Evolutionary conservation across 2,888 invertebrate genomes (phyloP), one percentile per base, ranked within the genome.

Genomic region (Muscina levida): DNA sequence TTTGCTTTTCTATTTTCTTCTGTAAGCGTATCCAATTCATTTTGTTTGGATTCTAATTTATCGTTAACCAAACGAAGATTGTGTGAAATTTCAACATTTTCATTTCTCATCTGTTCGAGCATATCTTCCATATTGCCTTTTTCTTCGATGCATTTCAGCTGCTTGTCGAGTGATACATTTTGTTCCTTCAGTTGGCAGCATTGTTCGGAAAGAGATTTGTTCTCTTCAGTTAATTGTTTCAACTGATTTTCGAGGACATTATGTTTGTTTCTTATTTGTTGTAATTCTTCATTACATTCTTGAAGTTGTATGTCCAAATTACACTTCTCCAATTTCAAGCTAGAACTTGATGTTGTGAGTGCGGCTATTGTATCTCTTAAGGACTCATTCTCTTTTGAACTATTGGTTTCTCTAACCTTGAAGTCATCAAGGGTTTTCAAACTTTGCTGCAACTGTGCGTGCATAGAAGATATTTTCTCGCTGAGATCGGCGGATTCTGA

Each of bases 81-180:
- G 4, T 70, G 76, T 0, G 17, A 19, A 0, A 73, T 31, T 15
- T 77, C 76, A 1, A 42, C 31, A 13, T 77, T 77, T 19, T 80
- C 72, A 5, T 66, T 65, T 10, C 70, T 48, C 19, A 70, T 57
- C 48, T 72, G 15, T n/a, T 76, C 57, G 6, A 79, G 72, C 6
- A 72, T 6, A 17, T 68, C 72, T 65, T 70, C 72, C 0, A 1
- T 1, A 4, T 68, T 68, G 59, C 78, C 70, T 42, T 79, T 62
- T 26, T 72, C 71, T 56, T 83, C 66, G 0, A 82, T 39, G 10
- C 22, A 42, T 51, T 71, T 56, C 0, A 84, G 26, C 39, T 79
- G 62, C 39, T 77, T 73, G 11, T 57, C 51, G 1, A 80, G 56
- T 1, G n/a, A 17, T 4, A 1, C 10, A 44, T 67, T 74, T 19